Conservation (phyloP, 2,888 invertebrate species). For the Parnassius orleans region DNA sequence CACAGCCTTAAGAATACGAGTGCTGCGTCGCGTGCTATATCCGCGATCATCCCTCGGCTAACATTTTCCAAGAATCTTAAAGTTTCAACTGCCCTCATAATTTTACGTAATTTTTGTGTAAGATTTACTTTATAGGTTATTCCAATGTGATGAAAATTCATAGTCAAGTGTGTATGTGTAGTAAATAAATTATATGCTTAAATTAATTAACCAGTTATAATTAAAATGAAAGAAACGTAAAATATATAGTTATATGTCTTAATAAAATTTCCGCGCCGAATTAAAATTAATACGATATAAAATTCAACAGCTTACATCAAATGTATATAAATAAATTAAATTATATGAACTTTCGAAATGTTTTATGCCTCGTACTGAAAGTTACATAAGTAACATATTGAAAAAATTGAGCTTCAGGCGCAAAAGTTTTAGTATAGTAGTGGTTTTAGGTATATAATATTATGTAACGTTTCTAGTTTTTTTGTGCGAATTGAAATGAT, state of each 20-base stretch:
- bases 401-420: neutral
- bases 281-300: neutral
- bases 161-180: too few species aligned
- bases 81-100: neutral
- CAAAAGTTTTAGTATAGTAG: neutral
- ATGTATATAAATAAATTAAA: too few species aligned
- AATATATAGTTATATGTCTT: neutral
- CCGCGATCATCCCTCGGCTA: constrained; percentile 43
- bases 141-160: constrained; percentile 4
- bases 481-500: neutral
- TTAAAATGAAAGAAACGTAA: neutral
- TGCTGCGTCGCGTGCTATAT: constrained; percentile 47
- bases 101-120: neutral
- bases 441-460: neutral
- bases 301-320: neutral
- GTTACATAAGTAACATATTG: constrained; percentile 7
- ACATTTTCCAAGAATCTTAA: neutral
- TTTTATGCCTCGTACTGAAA: neutral
- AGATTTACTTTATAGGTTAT: constrained; percentile 23
- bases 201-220: neutral
- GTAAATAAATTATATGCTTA: neutral
- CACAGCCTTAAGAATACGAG: constrained; percentile 33
- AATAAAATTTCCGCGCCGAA: constrained; percentile 23
- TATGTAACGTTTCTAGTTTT: neutral
- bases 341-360: too few species aligned